Evolutionary conservation across 2,888 invertebrate genomes (phyloP), one percentile per base, ranked within the genome.

Genomic region (Xestoiulus laeticollis): DNA sequence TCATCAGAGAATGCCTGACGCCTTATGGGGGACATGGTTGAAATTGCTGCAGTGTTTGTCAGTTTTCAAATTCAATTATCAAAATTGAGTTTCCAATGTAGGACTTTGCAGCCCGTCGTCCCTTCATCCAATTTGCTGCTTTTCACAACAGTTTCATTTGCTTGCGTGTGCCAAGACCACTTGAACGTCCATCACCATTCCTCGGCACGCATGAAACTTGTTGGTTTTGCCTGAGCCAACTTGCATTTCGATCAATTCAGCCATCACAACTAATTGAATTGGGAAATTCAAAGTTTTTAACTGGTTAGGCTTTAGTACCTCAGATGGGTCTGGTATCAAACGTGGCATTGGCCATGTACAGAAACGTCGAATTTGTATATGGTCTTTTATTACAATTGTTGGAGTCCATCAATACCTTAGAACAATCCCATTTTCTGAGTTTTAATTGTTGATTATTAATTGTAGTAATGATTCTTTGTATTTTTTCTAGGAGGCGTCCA

Each of bases 31-130:
- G 44, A 14, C 44, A 44, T 14, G 44, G 44, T 44, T 44, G 8
- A 44, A 53, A 12, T 53, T 19, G 53, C 53, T 53, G 16, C 12
- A 53, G 16, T 53, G 53, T 53, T 53, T 53, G 53, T 53, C 53
- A 53, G 53, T 53, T 53, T 53, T 53, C 53, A 53, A 53, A 53
- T 53, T 53, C 53, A 53, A 53, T 53, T 53, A 53, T 53, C 53
- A 53, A 53, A 53, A 53, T 53, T 53, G 53, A 53, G 53, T 53
- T 53, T 53, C 53, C 53, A 53, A 53, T 16, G 53, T 53, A 19
- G 53, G 53, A 53, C 44, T 44, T 44, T 44, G 44, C 2, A 14
- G 44, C 44, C 44, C 53, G 53, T 53, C 53, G 53, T 53, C 53
- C 53, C 53, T 53, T 53, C 53, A 53, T 53, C 53, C 53, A 53